Evolutionary conservation across 2,888 invertebrate genomes (phyloP), one percentile per base, ranked within the genome.

Genomic region (Drosophila testacea): DNA sequence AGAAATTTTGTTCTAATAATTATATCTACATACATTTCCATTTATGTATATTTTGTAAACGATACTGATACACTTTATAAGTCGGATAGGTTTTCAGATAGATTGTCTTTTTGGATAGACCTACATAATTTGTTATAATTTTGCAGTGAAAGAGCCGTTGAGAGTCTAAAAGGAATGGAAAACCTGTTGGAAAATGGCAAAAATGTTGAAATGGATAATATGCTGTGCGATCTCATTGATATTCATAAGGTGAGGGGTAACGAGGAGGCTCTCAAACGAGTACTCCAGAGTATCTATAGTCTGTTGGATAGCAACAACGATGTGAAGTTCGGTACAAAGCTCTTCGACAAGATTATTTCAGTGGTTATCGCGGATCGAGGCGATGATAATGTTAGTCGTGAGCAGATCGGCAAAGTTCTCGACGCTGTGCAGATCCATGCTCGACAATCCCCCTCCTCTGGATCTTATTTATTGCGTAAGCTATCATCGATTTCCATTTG

Each of bases 341-440:
- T 77, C 3, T 69, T 73, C 4, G 77, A 77, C 16, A 77, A 77
- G 39, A 64, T 77, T 4, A 73, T 77, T 50, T 61, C 69, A 6
- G 64, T 73, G 38, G 55, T 77, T 2, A 66, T 72, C 4, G 66
- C 54, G 1, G 60, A 63, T 39, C 22, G 38, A 6, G 41, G 9
- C 2, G 54, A 47, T 32, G 50, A 10, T 0, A 41, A 55, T 32
- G 68, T 73, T 1, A 70, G 32, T 13, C 64, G 52, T 10, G 56
- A 42, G 6, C 46, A 79, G 9, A 61, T 79, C n/a, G 72, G 79
- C 10, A 79, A 77, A 50, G 70, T 80, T 3, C 60, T 88, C 10
- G 52, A 73, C n/a, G 88, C 86, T 4, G 61, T 89, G 2, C 73
- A 85, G 59, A 47, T 72, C 0, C 83, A 88, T 59, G 42, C 69